A percentile compares a stretch with the other conserved stretches of the same genome.
These are phyloP conservation scores for Pseudomyrmex flavicornis DNA, from an alignment of 1,140 invertebrate genomes.

Conservation along the genomic window DNA sequence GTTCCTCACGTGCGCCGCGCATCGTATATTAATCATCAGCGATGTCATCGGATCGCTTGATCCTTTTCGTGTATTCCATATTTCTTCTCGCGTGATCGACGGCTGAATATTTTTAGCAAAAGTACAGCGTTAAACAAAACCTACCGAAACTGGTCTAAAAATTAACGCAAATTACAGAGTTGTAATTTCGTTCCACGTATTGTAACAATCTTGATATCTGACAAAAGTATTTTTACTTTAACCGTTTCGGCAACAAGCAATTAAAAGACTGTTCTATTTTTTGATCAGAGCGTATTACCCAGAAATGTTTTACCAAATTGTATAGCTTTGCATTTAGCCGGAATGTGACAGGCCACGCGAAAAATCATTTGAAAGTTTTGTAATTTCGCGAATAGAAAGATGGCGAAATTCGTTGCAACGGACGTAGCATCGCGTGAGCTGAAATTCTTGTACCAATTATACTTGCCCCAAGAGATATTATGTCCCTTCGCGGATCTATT, in stretches of 20 bases:
- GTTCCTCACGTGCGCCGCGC: constrained; percentile 45
- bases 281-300: too few relatives aligned
- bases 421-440: neutral
- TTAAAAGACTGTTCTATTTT: too few relatives aligned
- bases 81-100: neutral
- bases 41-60: constrained; percentile 26
- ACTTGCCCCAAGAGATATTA: constrained; percentile 29
- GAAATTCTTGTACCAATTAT: constrained; percentile 7
- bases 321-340: neutral
- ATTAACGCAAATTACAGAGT: neutral
- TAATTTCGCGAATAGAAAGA: constrained; percentile 22
- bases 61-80: neutral
- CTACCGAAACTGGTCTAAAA: too few relatives aligned
- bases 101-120: constrained; percentile 5
- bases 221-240: too few relatives aligned
- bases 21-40: constrained; percentile 49
- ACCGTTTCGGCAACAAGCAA: too few relatives aligned
- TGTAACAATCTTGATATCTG: too few relatives aligned
- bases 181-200: neutral
- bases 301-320: too few relatives aligned
- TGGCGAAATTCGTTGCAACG: neutral
- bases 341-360: neutral
- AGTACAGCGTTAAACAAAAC: neutral
- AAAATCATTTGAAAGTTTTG: constrained; percentile 38
- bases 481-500: constrained; percentile 7